Evolutionary conservation across 2,888 invertebrate genomes (phyloP).

Genomic region (Cyrtodaria siliqua): DNA sequence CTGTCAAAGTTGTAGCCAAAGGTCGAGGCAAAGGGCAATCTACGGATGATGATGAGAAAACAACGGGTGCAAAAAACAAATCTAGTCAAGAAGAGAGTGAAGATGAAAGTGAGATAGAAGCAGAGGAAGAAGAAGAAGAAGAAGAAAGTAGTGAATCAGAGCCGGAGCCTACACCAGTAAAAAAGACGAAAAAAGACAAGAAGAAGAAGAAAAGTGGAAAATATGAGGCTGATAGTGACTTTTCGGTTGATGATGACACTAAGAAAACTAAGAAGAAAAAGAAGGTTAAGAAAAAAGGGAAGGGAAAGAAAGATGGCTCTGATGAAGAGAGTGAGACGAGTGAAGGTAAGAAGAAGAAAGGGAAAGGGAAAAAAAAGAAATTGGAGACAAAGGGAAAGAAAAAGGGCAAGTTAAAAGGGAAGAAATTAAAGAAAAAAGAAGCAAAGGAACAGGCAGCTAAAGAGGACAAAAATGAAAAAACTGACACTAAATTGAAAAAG

Average conservation of each 20-base stretch:
- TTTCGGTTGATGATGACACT: conserved; percentile 49
- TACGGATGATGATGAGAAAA: conserved; percentile 38
- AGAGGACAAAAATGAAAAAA: conserved; percentile 22
- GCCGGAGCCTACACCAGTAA: conserved; percentile 22
- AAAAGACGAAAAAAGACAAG: conserved; percentile 29
- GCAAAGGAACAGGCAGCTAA: conserved; percentile 25
- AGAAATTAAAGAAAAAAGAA: conserved; percentile 28
- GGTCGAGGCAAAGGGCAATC: not conserved
- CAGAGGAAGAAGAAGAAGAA: conserved; percentile 44
- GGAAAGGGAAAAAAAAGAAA: conserved; percentile 44
- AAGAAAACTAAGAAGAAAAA: conserved; percentile 24
- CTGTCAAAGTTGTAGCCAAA: conserved; percentile 2
- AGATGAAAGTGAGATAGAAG: conserved; percentile 33
- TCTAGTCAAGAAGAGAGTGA: conserved; percentile 44
- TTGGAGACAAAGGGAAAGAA: conserved; percentile 6
- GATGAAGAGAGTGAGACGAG: conserved; percentile 33
- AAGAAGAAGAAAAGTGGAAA: conserved; percentile 54
- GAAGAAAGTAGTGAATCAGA: conserved; percentile 51
- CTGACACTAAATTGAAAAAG: conserved; percentile 28
- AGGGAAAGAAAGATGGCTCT: conserved; percentile 37
- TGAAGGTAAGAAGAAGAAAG: conserved; percentile 12
- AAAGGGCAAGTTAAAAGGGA: conserved; percentile 41
- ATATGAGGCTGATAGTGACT: conserved; percentile 47
- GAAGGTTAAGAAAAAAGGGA: conserved; percentile 35
- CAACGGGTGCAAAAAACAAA: conserved; percentile 22